Evolutionary conservation across 2,113 vertebrate genomes (phyloP).

Genomic region (Bungarus multicinctus): DNA sequence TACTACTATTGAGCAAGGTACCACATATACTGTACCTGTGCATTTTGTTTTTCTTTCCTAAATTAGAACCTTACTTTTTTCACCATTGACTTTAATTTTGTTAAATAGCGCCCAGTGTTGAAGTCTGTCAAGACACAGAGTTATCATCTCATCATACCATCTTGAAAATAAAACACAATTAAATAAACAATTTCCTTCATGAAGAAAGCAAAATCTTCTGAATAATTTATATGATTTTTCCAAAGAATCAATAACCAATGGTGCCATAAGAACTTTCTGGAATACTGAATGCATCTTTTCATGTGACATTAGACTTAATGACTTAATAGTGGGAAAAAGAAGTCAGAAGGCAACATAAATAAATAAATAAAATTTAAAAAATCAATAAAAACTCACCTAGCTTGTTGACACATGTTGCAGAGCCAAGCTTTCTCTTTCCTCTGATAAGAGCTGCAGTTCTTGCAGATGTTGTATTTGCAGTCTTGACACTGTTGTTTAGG

Average conservation of each 20-base stretch:
- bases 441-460: constrained; percentile 87
- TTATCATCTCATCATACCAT: constrained; percentile 27
- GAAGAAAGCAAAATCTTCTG: constrained; percentile 30
- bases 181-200: fast-evolving
- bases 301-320: neutral
- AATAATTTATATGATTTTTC: fast-evolving
- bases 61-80: no score
- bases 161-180: neutral
- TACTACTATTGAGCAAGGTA: no score
- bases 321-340: constrained; percentile 32
- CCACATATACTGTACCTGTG: no score
- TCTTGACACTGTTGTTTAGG: constrained; percentile 86
- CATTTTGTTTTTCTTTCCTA: no score
- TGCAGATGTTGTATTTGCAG: constrained; percentile 94
- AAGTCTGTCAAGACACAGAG: neutral
- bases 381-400: constrained; percentile 73
- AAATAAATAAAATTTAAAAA: no score
- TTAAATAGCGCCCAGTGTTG: no score
- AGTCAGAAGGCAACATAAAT: neutral
- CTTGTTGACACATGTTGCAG: constrained; percentile 90
- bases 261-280: neutral
- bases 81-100: no score
- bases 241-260: neutral
- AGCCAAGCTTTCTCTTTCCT: constrained; percentile 88
- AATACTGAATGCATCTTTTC: neutral